Conservation (phyloP, 2,888 invertebrate genomes). For the Tetropium fuscum region DNA sequence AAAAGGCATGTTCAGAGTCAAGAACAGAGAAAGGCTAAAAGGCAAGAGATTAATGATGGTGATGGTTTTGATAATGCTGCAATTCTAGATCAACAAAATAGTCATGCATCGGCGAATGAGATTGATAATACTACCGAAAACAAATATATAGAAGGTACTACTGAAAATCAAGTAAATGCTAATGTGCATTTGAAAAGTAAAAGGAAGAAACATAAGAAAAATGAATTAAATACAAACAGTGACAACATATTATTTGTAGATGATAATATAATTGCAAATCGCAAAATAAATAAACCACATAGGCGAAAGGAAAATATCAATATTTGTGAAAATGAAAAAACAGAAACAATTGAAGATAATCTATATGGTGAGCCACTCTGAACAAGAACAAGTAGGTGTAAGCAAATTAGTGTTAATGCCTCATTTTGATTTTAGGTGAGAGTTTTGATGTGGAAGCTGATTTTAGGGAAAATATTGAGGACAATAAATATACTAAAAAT, state of each 20-base stretch:
- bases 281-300: too few relatives aligned
- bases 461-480: too few relatives aligned
- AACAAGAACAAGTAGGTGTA: too few relatives aligned
- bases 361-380: too few relatives aligned
- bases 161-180: neutral
- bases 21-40: constrained; percentile 33
- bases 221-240: neutral
- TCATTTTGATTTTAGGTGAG: too few relatives aligned
- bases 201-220: neutral
- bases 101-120: neutral
- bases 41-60: neutral
- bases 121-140: neutral
- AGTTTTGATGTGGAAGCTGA: too few relatives aligned
- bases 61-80: neutral
- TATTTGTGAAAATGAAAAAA: neutral
- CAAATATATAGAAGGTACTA: neutral
- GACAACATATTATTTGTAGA: neutral
- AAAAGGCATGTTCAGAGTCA: constrained; percentile 45
- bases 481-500: too few relatives aligned
- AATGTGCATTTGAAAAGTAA: neutral
- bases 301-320: too few relatives aligned
- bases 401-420: too few relatives aligned
- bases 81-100: too few relatives aligned
- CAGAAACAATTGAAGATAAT: too few relatives aligned
- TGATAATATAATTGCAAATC: neutral